Conservation (phyloP, 2,888 invertebrate genomes). For the Agrochola litura region DNA sequence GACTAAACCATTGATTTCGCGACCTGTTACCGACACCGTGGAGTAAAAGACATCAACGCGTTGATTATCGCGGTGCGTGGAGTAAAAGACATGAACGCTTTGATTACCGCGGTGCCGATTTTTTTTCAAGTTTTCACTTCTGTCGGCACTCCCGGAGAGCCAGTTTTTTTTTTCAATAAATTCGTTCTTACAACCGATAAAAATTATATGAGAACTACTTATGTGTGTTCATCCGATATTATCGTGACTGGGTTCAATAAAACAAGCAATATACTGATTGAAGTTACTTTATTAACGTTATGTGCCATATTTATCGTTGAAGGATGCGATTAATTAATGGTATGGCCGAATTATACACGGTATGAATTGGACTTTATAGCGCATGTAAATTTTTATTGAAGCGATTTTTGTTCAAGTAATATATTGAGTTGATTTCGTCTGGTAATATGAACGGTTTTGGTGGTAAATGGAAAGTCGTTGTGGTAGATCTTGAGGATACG, state of each 20-base stretch:
- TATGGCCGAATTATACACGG: conserved; percentile 64
- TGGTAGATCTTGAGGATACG: conserved; percentile 10
- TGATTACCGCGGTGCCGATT: no score
- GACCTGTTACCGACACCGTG: no score
- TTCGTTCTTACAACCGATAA: conserved; percentile 20
- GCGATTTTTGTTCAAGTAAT: conserved; percentile 45
- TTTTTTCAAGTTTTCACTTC: no score
- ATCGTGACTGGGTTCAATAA: conserved; percentile 67
- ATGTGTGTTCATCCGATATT: conserved; percentile 52
- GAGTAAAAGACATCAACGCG: no score
- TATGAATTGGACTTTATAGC: conserved; percentile 55
- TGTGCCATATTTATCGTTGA: conserved; percentile 60
- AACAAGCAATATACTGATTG: conserved; percentile 64
- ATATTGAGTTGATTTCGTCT: conserved; percentile 33
- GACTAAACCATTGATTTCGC: no score
- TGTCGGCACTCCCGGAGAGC: no score
- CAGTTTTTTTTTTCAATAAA: conserved; percentile 39
- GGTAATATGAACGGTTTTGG: conserved; percentile 41
- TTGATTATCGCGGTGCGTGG: no score
- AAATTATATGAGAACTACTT: conserved; percentile 46
- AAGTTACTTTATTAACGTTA: conserved; percentile 65
- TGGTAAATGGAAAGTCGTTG: conserved; percentile 32
- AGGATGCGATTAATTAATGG: conserved; percentile 60
- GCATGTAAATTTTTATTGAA: conserved; percentile 63
- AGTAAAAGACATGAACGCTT: no score